Evolutionary conservation across 2,888 invertebrate genomes (phyloP), one percentile per base, ranked within the genome.

Genomic region (Stenotaenia linearis): DNA sequence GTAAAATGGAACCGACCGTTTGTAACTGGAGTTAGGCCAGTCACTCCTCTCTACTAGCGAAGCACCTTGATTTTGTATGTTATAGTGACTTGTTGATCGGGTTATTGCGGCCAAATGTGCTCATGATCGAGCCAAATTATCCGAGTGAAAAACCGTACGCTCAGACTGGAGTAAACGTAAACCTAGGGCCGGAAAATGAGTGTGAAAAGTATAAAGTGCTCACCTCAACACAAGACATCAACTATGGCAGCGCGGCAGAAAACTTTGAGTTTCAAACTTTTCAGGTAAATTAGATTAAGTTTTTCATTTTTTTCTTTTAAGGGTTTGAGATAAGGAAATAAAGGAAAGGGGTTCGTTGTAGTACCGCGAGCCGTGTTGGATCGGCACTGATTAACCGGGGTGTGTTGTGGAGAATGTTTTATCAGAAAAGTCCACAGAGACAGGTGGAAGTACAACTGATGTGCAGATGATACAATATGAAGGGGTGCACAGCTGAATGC

Each of bases 21-120:
- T 74, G 75, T 32, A 74, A 74, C 75, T 74, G 75, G 28, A 74
- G 75, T 74, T 74, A 74, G 75, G 75, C 75, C 75, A 74, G 75
- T 32, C 75, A 74, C 30, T 74, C 28, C 30, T 74, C 32, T 32
- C 75, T 4, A 9, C 32, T 50, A 74, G 75, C 32, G 28, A 74
- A 28, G 75, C 75, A 74, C 75, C 75, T 74, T 32, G 75, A 74
- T 74, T 74, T 74, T 74, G 75, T 69, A 28, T 32, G 30, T 74
- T 74, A 18, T 74, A 32, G 30, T 32, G 75, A 74, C 75, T 32
- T 28, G 28, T 74, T 74, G 28, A 74, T 74, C 32, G 28, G 32
- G 28, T 74, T 74, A 74, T 74, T 18, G 75, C 32, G 50, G 50
- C 50, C 50, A 50, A 50, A 50, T 50, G 50, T 50, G 50, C 77